phyloP scores from a whole-genome alignment of 2,888 invertebrate species.

The Doris montereyensis region DNA sequence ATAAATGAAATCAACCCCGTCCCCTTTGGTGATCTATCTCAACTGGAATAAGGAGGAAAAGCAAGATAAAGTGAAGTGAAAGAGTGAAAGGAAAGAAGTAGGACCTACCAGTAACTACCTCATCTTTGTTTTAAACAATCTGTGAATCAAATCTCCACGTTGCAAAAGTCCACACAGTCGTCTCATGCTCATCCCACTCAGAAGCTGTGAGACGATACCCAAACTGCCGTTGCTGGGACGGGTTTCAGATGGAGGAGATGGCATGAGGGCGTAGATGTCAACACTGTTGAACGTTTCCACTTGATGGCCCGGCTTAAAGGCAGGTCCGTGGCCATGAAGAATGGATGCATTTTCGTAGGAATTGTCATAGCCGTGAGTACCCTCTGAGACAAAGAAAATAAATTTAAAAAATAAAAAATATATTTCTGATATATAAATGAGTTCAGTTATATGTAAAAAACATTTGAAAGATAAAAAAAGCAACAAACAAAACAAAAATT shows the following conservation, averaged over 20 bases:
- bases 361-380: constrained; percentile 74
- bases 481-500: too few species aligned
- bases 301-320: constrained; percentile 59
- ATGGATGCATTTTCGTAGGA: constrained; percentile 78
- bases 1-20: too few species aligned
- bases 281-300: constrained; percentile 64
- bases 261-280: constrained; percentile 69
- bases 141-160: too few species aligned
- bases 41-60: too few species aligned
- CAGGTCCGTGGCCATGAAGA: constrained; percentile 81
- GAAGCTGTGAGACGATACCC: constrained; percentile 49
- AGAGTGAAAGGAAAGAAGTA: too few species aligned
- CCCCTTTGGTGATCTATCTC: too few species aligned
- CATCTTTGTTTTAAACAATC: too few species aligned
- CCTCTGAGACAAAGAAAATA: constrained; percentile 43
- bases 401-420: background rate
- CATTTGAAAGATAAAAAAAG: too few species aligned
- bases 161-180: constrained; percentile 52
- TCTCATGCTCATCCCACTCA: constrained; percentile 28
- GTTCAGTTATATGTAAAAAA: too few species aligned
- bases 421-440: background rate
- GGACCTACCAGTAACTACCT: too few species aligned
- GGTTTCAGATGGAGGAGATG: constrained; percentile 64
- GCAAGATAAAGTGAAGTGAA: too few species aligned
- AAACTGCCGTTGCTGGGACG: constrained; percentile 67